Percentiles rank a stretch among this genome's conserved stretches.
Evolutionary conservation across 2,113 vertebrate species (phyloP).

Genomic region (Bufo gargarizans): DNA sequence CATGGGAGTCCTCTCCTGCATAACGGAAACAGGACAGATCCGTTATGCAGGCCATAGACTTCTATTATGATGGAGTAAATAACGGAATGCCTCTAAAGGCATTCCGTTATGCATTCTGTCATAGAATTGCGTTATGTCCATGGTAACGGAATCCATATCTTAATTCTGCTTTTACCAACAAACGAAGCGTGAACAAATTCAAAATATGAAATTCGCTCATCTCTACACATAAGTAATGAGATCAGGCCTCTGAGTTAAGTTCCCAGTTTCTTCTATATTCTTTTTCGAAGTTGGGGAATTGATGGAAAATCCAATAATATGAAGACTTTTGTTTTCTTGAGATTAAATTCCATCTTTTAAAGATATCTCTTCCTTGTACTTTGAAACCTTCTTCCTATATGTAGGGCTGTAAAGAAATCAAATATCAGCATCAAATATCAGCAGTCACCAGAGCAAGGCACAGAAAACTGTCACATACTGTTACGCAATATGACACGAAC

Average conservation of each 20-base stretch:
- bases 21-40: too few relatives aligned
- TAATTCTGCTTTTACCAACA: too few relatives aligned
- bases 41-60: too few relatives aligned
- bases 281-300: not conserved
- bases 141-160: too few relatives aligned
- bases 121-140: too few relatives aligned
- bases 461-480: not conserved
- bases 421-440: not conserved
- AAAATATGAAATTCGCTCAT: too few relatives aligned
- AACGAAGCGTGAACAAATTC: too few relatives aligned
- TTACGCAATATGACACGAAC: not conserved
- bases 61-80: too few relatives aligned
- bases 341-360: conserved; percentile 19
- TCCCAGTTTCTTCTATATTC: not conserved
- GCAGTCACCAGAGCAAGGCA: not conserved
- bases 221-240: not conserved
- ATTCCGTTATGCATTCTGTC: too few relatives aligned
- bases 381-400: not conserved
- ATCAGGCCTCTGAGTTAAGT: too few relatives aligned
- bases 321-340: not conserved
- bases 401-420: not conserved
- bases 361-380: conserved; percentile 9
- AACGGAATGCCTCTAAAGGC: too few relatives aligned
- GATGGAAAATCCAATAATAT: not conserved
- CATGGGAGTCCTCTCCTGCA: too few relatives aligned